Base-by-base conservation (phyloP, 2,888 invertebrate genomes). In the Keiferia lycopersicella region DNA sequence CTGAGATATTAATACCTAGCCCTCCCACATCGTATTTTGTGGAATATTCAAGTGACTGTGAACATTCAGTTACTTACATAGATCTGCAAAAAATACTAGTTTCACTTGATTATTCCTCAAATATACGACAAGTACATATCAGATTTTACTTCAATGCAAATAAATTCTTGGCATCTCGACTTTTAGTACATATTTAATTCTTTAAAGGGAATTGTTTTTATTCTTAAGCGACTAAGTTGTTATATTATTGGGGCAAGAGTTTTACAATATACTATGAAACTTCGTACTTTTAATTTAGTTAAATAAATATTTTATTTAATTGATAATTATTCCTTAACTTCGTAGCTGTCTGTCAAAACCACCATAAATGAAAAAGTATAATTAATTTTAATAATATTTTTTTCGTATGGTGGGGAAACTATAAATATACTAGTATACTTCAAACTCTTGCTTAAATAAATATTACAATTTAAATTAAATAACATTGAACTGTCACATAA, bases 51-150 rank as follows among this genome's bases (percentile, higher is more conserved):
- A 70, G 56, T 60, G 3, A 3, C 63, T 65, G 45, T 26, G 34
- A 34, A 61, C 63, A 66, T 65, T 66, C 45, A 65, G 56, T 65
- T 66, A 66, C 66, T 68, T 68, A 26, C 65, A 65, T 62, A 61
- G 63, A 65, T 16, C 56, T 57, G 39, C 62, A 60, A 64, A 72
- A 65, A 69, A 73, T 69, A 67, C 30, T 34, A 45, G 64, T 67
- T 59, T 61, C 68, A 65, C 68, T 68, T 77, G 73, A 79, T 79
- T 73, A 68, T 70, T 65, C 51, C 64, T 66, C n/a, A 38, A 70
- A 67, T 76, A 74, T 80, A 73, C 77, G 80, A 76, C 66, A 66
- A 80, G 77, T 80, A 84, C 87, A 84, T 85, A 85, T 84, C 82
- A 82, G 64, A 71, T 20, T 65, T 34, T 61, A 30, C 20, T 22